Evolutionary conservation across 2,888 invertebrate species (phyloP).

Genomic region (Subacronicta megacephala): DNA sequence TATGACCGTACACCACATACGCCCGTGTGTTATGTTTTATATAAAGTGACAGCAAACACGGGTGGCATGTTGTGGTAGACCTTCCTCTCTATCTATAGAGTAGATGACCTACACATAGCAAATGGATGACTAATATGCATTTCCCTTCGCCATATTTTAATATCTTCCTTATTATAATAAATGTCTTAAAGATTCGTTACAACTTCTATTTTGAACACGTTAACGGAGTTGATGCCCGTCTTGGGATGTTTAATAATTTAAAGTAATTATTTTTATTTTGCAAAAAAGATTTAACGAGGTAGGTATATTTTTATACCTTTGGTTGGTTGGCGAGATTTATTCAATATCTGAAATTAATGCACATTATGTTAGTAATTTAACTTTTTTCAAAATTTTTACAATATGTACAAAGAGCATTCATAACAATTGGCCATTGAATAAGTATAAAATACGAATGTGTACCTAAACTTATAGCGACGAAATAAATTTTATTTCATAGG

Average conservation of each 20-base stretch:
- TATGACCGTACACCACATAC: slow-evolving; percentile 56
- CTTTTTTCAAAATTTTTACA: slow-evolving; percentile 50
- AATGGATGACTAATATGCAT: slow-evolving; percentile 77
- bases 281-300: slow-evolving; percentile 43
- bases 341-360: slow-evolving; percentile 2
- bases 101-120: slow-evolving; percentile 80
- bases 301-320: slow-evolving; percentile 1
- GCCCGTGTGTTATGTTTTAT: slow-evolving; percentile 50
- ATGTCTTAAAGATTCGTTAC: slow-evolving; percentile 50
- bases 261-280: slow-evolving; percentile 45
- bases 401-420: slow-evolving; percentile 38
- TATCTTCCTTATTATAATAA: slow-evolving; percentile 58
- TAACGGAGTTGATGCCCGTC: slow-evolving; percentile 37
- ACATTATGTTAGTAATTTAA: slow-evolving; percentile 11
- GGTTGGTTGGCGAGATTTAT: no score
- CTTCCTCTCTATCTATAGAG: slow-evolving; percentile 69
- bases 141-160: slow-evolving; percentile 70
- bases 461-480: slow-evolving; percentile 30
- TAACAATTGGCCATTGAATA: slow-evolving; percentile 33
- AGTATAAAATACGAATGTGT: slow-evolving; percentile 18
- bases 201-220: slow-evolving; percentile 42
- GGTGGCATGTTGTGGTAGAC: slow-evolving; percentile 66
- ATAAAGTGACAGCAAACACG: slow-evolving; percentile 48
- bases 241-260: slow-evolving; percentile 45
- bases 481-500: slow-evolving; percentile 66